Percentiles rank a stretch among this genome's conserved stretches.
phyloP scores from a whole-genome alignment of 2,888 invertebrate species.

The Noctuana brunneofusca region DNA sequence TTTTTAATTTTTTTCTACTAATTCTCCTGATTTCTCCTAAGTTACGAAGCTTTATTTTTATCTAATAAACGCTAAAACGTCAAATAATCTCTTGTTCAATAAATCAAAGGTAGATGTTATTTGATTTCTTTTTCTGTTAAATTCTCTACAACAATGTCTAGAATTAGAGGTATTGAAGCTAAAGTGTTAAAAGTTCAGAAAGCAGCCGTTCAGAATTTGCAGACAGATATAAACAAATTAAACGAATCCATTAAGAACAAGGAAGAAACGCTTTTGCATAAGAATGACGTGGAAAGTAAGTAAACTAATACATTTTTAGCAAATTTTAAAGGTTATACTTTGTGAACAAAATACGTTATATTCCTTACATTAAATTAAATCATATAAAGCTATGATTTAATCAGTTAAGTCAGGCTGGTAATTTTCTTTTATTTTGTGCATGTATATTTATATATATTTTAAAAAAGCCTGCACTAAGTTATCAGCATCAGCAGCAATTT shows the following conservation, averaged over 20 bases:
- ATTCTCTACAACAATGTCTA: conserved; percentile 57
- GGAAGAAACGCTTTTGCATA: conserved; percentile 55
- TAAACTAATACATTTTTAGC: conserved; percentile 20
- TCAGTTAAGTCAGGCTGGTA: too few species aligned
- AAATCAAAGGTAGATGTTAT: conserved; percentile 22
- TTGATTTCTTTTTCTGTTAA: conserved; percentile 9
- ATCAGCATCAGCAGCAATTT: not conserved
- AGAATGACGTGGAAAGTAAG: conserved; percentile 69
- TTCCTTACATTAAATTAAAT: not conserved
- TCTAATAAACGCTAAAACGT: not conserved
- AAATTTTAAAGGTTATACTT: conserved; percentile 4
- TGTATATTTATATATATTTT: not conserved
- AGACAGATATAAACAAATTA: conserved; percentile 55
- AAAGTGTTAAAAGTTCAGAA: conserved; percentile 57
- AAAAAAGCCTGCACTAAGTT: not conserved
- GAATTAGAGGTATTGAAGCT: conserved; percentile 69
- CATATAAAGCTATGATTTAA: too few species aligned
- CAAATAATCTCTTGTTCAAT: not conserved
- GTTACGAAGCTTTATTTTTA: too few species aligned
- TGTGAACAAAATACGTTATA: not conserved
- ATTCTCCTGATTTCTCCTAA: too few species aligned
- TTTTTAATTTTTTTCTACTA: too few species aligned
- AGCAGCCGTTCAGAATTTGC: conserved; percentile 47
- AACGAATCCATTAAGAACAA: conserved; percentile 51
- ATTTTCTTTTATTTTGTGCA: too few species aligned